Percentiles rank a stretch among this genome's conserved stretches.
Conservation (phyloP, 2,888 invertebrate genomes). For the Torymus texanus region DNA sequence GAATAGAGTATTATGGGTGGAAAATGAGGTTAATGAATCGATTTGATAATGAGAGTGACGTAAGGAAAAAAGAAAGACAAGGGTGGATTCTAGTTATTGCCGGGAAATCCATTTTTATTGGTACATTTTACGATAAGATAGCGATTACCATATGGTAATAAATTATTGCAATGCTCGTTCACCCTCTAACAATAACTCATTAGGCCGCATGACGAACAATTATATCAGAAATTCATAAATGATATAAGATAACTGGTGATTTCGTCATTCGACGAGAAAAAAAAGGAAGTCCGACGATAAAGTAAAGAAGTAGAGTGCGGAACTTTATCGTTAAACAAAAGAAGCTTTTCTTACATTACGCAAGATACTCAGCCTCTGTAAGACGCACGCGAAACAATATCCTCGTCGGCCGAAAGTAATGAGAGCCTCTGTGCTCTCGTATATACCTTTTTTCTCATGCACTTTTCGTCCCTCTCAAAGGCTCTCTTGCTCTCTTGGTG, state of each 20-base stretch:
- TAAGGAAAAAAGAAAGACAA: background rate
- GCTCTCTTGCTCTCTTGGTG: too few relatives aligned
- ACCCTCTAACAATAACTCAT: too few relatives aligned
- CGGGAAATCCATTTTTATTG: background rate
- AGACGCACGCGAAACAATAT: background rate
- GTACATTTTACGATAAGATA: background rate
- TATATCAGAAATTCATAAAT: background rate
- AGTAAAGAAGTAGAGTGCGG: too few relatives aligned
- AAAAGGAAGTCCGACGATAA: too few relatives aligned
- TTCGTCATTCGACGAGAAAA: background rate
- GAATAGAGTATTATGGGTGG: too few relatives aligned
- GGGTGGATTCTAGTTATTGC: background rate
- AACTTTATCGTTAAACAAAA: too few relatives aligned
- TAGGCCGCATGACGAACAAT: background rate
- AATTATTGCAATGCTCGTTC: too few relatives aligned
- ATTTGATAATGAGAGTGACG: too few relatives aligned
- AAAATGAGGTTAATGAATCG: too few relatives aligned
- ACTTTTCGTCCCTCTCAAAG: slow-evolving; percentile 29
- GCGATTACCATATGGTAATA: background rate
- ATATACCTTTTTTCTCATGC: slow-evolving; percentile 15
- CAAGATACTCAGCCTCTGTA: too few relatives aligned
- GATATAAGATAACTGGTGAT: background rate
- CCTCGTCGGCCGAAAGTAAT: slow-evolving; percentile 27
- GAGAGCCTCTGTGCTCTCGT: slow-evolving; percentile 41
- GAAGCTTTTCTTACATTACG: too few relatives aligned